Base-by-base conservation (phyloP, 2,113 vertebrate species). In the Oxyura jamaicensis region DNA sequence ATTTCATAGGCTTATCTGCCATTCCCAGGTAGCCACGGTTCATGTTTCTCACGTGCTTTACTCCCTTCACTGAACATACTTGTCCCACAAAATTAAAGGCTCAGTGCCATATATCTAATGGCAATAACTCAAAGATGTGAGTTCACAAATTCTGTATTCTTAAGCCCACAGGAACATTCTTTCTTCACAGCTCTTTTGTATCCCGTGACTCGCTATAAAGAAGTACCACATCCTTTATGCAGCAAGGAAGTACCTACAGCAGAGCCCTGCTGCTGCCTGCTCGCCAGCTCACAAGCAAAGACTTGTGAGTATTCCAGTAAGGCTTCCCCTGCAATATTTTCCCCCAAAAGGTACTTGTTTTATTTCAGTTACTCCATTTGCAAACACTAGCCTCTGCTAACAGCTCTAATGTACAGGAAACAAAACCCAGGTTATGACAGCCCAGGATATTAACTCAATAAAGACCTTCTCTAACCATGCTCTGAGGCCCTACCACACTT, bases 191-290 rank as follows among this genome's bases (percentile, higher is more conserved):
- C 8, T 46, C 36, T 4, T 53, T 28, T 77, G 35, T 62, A 41
- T 25, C 35, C 62, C 15, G 21, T 29, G 39, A 50, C 35, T 68
- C 13, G 2, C 63, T 39, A 8, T 13, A 23, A 48, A 22, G 29
- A 12, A 55, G n/a, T 35, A 14, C 8, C 12, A 4, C 50, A 31
- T 1, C 35, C 3, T 10, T 3, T 1, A 0, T 0, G 5, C 16
- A 19, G 42, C 53, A 16, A n/a, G 35, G 56, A 23, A 10, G 42
- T 4, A 22, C 55, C 86, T 53, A 42, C 28, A 23, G 83, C 90
- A 81, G 72, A 60, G 41, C 4, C 1, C 41, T 53, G 76, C 42
- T 71, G 56, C 77, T 31, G 33, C 75, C 53, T 41, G 69, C 74
- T 56, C 31, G 28, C 39, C 85, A 76, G 58, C 72, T 68, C 35